A percentile compares a stretch with the other conserved stretches of the same genome.
These are phyloP conservation scores for Lepeophtheirus salmonis DNA, from an alignment of 1,140 invertebrate genomes.

Conservation along the genomic window DNA sequence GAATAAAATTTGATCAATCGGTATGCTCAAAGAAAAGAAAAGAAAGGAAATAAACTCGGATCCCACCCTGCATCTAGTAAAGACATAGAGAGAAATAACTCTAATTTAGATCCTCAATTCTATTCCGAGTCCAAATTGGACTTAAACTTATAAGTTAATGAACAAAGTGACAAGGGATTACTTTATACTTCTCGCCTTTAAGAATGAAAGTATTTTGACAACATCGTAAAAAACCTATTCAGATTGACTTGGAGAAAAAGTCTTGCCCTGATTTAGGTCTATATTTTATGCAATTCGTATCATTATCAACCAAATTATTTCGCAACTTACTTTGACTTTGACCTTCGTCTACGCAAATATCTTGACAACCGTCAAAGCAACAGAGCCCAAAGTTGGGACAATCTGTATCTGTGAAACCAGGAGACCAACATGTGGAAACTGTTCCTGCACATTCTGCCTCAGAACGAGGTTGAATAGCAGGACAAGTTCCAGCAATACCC, in stretches of 20 bases:
- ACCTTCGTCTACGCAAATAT: constrained; percentile 13
- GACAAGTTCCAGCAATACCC: constrained; percentile 5
- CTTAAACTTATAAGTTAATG: background rate
- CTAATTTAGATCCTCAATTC: background rate
- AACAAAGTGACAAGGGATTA: background rate
- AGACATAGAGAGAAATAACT: background rate
- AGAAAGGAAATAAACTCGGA: too few species aligned
- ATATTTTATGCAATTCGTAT: background rate
- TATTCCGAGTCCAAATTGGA: background rate
- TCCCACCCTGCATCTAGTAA: too few species aligned
- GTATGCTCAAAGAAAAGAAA: too few species aligned
- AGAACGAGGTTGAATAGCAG: constrained; percentile 3
- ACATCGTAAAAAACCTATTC: background rate
- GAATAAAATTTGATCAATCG: too few species aligned
- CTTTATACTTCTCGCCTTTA: background rate
- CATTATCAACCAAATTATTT: background rate
- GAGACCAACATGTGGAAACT: constrained; percentile 17
- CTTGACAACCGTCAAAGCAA: constrained; percentile 16
- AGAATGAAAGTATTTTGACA: background rate
- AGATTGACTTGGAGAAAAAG: background rate
- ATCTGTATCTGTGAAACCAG: constrained; percentile 14
- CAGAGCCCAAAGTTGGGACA: constrained; percentile 17
- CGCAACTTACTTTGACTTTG: background rate
- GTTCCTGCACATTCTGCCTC: constrained; percentile 7
- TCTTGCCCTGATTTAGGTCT: background rate